Percentiles rank a stretch among this genome's conserved stretches.
Evolutionary conservation across 1,140 invertebrate species (phyloP).

Genomic region (Choristoneura fumiferana): DNA sequence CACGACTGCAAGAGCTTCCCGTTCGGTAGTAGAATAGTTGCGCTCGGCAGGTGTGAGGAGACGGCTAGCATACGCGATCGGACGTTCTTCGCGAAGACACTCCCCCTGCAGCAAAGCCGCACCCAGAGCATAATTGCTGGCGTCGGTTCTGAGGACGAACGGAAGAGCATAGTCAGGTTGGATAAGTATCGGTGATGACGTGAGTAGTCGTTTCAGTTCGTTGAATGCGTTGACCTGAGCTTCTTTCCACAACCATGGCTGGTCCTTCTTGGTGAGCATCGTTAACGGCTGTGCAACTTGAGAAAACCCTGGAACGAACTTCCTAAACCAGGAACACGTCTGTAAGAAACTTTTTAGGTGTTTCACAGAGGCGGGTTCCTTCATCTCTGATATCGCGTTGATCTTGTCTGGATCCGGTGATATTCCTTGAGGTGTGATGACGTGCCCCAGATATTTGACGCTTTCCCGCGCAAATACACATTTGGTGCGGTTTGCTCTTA

Average conservation of each 20-base stretch:
- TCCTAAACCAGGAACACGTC: conserved; percentile 52
- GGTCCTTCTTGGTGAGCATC: conserved; percentile 45
- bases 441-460: conserved; percentile 55
- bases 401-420: conserved; percentile 45
- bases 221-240: conserved; percentile 12
- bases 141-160: conserved; percentile 47
- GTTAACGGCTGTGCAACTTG: conserved; percentile 55
- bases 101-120: conserved; percentile 31
- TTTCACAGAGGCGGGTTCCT: conserved; percentile 26
- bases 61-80: no score
- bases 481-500: conserved; percentile 43
- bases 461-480: conserved; percentile 41
- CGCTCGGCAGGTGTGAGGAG: no score
- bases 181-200: conserved; percentile 28
- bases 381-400: conserved; percentile 36
- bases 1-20: no score
- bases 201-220: conserved; percentile 26
- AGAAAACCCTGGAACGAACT: conserved; percentile 58
- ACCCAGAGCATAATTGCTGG: conserved; percentile 46
- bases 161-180: conserved; percentile 37
- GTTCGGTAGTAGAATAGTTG: no score
- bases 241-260: conserved; percentile 34
- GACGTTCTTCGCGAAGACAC: no score
- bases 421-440: conserved; percentile 50
- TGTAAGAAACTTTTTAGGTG: conserved; percentile 42